Evolutionary conservation across 2,888 invertebrate genomes (phyloP), one percentile per base, ranked within the genome.

Genomic region (Atherix ibis): DNA sequence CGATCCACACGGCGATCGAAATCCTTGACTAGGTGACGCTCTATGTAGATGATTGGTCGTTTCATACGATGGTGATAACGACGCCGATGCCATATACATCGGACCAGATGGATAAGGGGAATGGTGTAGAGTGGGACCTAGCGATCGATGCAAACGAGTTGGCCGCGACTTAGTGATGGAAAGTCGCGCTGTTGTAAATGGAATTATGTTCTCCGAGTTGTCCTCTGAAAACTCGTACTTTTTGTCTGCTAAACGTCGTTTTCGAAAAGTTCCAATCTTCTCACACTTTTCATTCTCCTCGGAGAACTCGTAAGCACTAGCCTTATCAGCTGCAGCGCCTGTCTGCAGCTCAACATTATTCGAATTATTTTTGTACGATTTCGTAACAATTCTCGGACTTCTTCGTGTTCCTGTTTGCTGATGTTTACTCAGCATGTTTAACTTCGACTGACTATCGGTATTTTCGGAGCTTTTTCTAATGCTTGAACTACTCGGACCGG

Each of bases 181-280:
- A 25, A 49, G 49, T 25, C 48, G 52, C 40, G 48, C 52, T 46
- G 53, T 67, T 41, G 53, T 64, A 47, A 53, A 57, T 30, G 52
- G 63, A 48, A 72, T 65, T 37, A 73, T 71, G 45, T 73, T 73
- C 48, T 73, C 73, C 0, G 68, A 66, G 44, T 72, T 71, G 39
- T 84, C 84, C 47, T 85, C 87, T 1, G 81, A 82, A 51, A 89
- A 88, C 51, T 88, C 88, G 52, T 89, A 89, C 54, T 87, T 88
- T 54, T 89, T 89, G 49, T 89, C 88, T 1, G 89, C 89, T 33
- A 88, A 60, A 5, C 87, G 71, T 34, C 85, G 71, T 52, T 84
- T 83, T 5, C 88, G 69, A 51, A 83, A 85, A 49, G 77, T 78
- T 47, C 82, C 83, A n/a, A 87, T 69, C 50, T 85, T 85, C 52